Conservation (phyloP, 2,888 invertebrate species). For the Glaucopsyche alexis region DNA sequence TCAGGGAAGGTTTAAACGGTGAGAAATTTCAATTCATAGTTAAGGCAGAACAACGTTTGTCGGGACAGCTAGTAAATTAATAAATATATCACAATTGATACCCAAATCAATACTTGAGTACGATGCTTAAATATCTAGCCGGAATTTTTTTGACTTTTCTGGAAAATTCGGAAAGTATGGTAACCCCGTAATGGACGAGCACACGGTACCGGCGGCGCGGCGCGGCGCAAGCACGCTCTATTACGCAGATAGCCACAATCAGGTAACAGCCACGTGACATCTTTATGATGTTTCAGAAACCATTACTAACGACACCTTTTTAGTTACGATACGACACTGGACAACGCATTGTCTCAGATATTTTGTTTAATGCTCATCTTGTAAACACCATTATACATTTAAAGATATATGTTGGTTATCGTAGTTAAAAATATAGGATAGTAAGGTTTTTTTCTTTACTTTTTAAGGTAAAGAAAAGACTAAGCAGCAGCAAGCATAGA, state of each 20-base stretch:
- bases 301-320: slow-evolving; percentile 80
- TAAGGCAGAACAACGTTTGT: no score
- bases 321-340: slow-evolving; percentile 71
- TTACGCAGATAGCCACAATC: slow-evolving; percentile 72
- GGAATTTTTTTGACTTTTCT: neutral
- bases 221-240: slow-evolving; percentile 55
- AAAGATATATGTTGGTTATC: neutral
- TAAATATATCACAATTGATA: no score
- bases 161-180: neutral
- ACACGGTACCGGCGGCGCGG: slow-evolving; percentile 50
- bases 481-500: neutral
- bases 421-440: neutral
- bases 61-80: no score
- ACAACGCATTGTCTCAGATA: slow-evolving; percentile 60
- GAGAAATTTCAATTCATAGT: no score
- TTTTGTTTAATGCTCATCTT: slow-evolving; percentile 7
- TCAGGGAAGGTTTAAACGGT: no score
- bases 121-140: no score
- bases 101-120: no score
- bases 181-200: slow-evolving; percentile 30
- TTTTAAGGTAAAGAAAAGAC: neutral
- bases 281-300: slow-evolving; percentile 79
- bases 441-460: neutral
- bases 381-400: neutral
- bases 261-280: slow-evolving; percentile 74